Conservation (phyloP, 2,888 invertebrate genomes). For the Orthosia incerta region DNA sequence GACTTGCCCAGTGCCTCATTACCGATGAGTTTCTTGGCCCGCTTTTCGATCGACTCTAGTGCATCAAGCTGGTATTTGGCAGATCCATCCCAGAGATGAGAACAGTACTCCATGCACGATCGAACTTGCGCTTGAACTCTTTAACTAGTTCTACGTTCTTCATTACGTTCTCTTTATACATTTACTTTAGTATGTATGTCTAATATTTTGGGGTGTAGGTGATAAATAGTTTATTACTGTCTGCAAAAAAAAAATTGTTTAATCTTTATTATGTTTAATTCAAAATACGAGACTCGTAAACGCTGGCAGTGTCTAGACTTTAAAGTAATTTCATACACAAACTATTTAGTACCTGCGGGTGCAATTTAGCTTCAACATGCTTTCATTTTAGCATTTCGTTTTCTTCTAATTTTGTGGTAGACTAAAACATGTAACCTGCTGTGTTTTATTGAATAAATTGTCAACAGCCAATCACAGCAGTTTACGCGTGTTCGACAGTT, state of each 20-base stretch:
- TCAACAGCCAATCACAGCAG: no score
- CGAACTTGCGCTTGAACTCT: no score
- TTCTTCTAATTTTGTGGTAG: neutral
- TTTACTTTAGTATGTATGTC: neutral
- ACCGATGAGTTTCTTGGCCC: no score
- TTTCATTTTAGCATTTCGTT: neutral
- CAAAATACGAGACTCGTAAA: conserved; percentile 12
- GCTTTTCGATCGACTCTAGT: no score
- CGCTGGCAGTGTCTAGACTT: conserved; percentile 19
- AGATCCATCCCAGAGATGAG: no score
- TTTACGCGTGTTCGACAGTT: no score
- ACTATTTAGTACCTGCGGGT: neutral
- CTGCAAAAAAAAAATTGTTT: neutral
- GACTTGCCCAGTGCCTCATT: no score
- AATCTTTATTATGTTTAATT: conserved; percentile 21
- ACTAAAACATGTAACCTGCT: no score
- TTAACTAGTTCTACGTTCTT: conserved; percentile 1
- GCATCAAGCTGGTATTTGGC: no score
- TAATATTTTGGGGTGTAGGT: neutral
- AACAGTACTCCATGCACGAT: no score
- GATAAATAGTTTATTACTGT: conserved; percentile 9
- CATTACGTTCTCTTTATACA: neutral
- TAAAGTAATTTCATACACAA: conserved; percentile 22
- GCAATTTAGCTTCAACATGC: neutral
- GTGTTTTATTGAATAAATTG: no score